Base-by-base conservation (phyloP, 1,140 invertebrate genomes). In the Holcopasites calliopsidis region DNA sequence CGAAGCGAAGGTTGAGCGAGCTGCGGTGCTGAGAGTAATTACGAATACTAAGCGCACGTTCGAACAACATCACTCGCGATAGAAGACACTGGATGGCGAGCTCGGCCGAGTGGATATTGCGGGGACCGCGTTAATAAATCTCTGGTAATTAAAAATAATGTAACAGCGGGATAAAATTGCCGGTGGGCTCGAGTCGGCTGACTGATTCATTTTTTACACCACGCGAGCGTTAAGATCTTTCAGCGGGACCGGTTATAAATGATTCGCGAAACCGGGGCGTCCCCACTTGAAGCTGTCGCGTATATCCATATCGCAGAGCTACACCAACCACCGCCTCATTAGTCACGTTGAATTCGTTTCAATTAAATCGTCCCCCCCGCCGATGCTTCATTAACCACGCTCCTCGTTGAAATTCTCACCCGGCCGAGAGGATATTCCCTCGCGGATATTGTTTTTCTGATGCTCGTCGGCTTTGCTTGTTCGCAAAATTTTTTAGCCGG, bases 121-220 rank as follows among this genome's bases (percentile, higher is more conserved):
- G 40, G 54, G 42, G 79, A 79, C 68, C 71, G 55, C 71, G 79
- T 85, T 84, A 84, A 85, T 85, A 85, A 85, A 85, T 85, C 83
- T 85, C 76, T 57, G 66, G 83, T 84, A 85, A 85, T 85, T 85
- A 85, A 83, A 85, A 85, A 84, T 80, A 82, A 85, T 84, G 79
- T 84, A 73, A 61, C 52, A 49, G 50, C 58, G 54, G 55, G 72
- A 76, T 77, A 54, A 76, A 82, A 85, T 81, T 82, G 83, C 79
- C 60, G 54, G 33, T 80, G 76, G 81, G 77, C 68, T 54, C 60
- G 79, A 76, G 71, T 79, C 33, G 69, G 71, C 50, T 49, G 80
- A 57, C 44, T 40, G 76, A 79, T 84, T 83, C 77, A 84, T 84
- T 84, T 84, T 84, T 84, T 84, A 83, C 72, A 77, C 72, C 70